A percentile compares a stretch with the other conserved stretches of the same genome.
These are phyloP conservation scores for Uria aalge DNA, from an alignment of 2,113 vertebrate genomes.

Conservation along the genomic window DNA sequence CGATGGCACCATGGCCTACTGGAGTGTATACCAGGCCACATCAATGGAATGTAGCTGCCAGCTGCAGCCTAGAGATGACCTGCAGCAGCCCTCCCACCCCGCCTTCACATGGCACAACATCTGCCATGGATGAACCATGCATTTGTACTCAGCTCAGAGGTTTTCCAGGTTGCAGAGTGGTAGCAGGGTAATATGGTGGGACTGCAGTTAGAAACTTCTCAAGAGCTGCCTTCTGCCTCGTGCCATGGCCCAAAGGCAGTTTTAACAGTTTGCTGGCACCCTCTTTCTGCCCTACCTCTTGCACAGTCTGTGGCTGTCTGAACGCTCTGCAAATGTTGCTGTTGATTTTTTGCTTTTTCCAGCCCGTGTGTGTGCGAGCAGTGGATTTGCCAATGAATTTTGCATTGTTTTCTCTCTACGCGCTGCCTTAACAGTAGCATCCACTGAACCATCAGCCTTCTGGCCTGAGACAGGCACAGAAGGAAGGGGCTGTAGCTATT, in stretches of 20 bases:
- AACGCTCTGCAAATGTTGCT: background rate
- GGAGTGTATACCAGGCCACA: background rate
- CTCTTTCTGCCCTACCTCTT: background rate
- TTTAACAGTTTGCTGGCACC: background rate
- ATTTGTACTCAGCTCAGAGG: background rate
- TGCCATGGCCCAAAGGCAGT: background rate
- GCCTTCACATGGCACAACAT: background rate
- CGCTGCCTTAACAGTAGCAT: background rate
- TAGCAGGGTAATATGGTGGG: background rate
- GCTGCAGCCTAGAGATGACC: background rate
- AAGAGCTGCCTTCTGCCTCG: background rate
- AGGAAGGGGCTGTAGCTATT: background rate
- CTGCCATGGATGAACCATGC: background rate
- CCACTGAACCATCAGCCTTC: background rate
- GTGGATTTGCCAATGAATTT: background rate
- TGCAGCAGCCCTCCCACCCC: background rate
- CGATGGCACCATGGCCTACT: background rate
- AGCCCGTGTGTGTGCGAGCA: background rate
- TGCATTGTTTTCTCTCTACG: background rate
- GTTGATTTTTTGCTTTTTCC: background rate
- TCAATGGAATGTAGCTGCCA: background rate
- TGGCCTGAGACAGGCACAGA: background rate
- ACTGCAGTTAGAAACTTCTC: background rate
- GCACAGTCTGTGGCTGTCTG: background rate
- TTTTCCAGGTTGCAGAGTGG: background rate